A percentile compares a stretch with the other conserved stretches of the same genome.
Evolutionary conservation across 2,113 vertebrate species (phyloP).

Genomic region (Chionis minor): DNA sequence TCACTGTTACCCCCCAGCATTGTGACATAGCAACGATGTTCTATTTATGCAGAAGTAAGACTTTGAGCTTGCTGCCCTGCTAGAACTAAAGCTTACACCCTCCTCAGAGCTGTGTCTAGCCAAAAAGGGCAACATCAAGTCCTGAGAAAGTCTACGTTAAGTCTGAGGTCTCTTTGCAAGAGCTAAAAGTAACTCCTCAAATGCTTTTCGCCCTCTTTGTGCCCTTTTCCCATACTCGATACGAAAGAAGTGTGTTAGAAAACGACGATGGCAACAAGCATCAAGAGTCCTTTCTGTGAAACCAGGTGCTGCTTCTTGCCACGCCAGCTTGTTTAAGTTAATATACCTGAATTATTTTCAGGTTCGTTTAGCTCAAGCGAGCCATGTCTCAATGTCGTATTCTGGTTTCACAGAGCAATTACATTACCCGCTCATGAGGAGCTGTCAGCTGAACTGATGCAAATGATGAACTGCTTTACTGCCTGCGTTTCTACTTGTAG

Average conservation of each 20-base stretch:
- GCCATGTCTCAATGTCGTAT: neutral
- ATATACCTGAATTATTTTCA: neutral
- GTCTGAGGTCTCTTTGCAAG: neutral
- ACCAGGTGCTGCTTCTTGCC: neutral
- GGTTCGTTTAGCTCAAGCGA: neutral
- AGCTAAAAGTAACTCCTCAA: neutral
- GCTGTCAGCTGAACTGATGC: neutral
- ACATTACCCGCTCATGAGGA: neutral
- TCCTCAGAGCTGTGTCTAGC: neutral
- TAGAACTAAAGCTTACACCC: neutral
- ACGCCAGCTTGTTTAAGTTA: neutral
- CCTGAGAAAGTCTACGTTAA: neutral
- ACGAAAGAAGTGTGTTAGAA: neutral
- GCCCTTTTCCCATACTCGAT: neutral
- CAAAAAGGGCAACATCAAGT: neutral
- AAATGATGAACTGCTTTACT: neutral
- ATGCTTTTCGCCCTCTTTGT: neutral
- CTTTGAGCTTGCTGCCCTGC: neutral
- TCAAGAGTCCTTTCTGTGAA: neutral
- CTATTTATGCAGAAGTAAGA: neutral
- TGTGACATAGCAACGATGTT: neutral
- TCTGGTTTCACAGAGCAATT: neutral
- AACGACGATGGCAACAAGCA: neutral
- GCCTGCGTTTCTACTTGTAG: neutral
- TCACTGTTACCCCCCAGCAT: neutral